phyloP scores from a whole-genome alignment of 2,888 invertebrate species.

The Lepidonotus clava region DNA sequence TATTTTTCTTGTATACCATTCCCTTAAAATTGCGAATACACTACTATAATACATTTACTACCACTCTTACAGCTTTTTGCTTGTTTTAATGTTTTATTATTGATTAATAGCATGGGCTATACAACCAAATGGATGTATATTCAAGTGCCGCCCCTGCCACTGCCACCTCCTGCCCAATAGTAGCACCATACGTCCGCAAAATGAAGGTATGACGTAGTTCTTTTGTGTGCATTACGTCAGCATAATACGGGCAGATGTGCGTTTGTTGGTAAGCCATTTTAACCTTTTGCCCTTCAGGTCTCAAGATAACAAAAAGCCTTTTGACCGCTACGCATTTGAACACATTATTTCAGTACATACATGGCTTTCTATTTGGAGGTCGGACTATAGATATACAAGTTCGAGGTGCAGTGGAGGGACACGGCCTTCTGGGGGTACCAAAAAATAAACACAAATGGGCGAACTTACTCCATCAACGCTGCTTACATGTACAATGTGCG shows the following conservation, averaged over 20 bases:
- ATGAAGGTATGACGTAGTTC: background rate
- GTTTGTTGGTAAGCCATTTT: too few species aligned
- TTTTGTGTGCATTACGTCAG: constrained; percentile 3
- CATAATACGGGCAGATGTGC: background rate
- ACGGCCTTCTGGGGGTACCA: too few species aligned
- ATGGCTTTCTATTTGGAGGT: too few species aligned
- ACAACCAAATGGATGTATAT: background rate
- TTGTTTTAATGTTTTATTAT: background rate
- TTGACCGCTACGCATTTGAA: too few species aligned
- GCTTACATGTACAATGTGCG: too few species aligned
- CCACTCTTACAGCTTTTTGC: background rate
- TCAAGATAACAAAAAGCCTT: too few species aligned
- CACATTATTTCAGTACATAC: too few species aligned
- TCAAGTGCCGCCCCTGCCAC: background rate
- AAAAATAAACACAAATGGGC: too few species aligned
- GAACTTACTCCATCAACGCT: too few species aligned
- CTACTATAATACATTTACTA: constrained; percentile 26
- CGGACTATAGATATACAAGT: too few species aligned
- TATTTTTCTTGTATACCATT: background rate
- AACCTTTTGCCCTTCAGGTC: too few species aligned
- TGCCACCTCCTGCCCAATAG: background rate
- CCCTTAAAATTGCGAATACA: background rate
- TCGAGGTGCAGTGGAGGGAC: too few species aligned
- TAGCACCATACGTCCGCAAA: background rate
- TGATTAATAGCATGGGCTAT: background rate